Base-by-base conservation (phyloP, 1,140 invertebrate species). In the Nixonia krombeini region DNA sequence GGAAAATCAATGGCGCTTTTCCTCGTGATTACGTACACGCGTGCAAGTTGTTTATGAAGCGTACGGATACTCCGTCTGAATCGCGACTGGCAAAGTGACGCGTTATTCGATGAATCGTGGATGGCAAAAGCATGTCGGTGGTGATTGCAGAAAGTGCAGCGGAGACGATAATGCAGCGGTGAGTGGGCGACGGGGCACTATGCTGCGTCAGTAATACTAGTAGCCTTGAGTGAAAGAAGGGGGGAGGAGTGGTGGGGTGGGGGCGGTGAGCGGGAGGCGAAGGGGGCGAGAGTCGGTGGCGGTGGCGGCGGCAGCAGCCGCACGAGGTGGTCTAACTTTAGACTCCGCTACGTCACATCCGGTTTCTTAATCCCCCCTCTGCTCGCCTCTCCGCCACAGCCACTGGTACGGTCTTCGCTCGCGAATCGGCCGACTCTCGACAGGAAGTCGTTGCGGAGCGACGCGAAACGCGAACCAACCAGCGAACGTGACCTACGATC, bases 281-380 rank as follows among this genome's bases (percentile, higher is more conserved):
- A 26, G 25, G 4, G 25, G 25, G 25, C 8, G 12, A n/a, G n/a
- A n/a, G 29, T 31, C 4, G 29, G 29, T n/a, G 9, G 29, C 3
- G 29, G 9, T 8, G 9, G 29, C 4, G 9, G 9, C 9, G 9
- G 29, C 29, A 31, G 29, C 29, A 31, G 29, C 4, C 29, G 29
- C 29, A 31, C 29, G 29, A 31, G 29, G 29, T 31, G 29, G 29
- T 31, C 29, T 31, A 31, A 31, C 29, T 31, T 31, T 31, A 31
- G 29, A 31, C 29, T 31, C 29, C 3, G 29, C 29, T 31, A 31
- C 29, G 29, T 31, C 29, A 31, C 9, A 31, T 31, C 29, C 29
- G 29, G 29, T 31, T 31, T 31, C 29, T 31, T 10, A 10, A 9
- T 26, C 4, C 29, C 29, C 29, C 29, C 29, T 31, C n/a, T n/a